Evolutionary conservation across 2,113 vertebrate species (phyloP).

Genomic region (Leptobrachium leishanense): DNA sequence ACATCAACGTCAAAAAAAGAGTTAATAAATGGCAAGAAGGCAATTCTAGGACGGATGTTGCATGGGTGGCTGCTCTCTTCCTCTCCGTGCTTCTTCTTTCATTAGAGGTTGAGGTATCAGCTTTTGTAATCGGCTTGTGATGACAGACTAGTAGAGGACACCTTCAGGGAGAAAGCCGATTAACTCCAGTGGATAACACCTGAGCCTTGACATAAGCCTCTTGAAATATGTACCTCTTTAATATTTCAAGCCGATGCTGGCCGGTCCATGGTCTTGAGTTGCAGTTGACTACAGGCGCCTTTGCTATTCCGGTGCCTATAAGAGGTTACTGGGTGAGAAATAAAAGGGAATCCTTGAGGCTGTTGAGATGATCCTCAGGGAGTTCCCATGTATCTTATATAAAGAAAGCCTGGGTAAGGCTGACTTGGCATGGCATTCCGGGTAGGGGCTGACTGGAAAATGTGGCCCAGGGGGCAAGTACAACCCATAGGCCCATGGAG

Average conservation of each 20-base stretch:
- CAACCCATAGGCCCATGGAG: too few species aligned
- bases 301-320: background rate
- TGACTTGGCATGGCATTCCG: too few species aligned
- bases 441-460: too few species aligned
- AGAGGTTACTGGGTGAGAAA: background rate
- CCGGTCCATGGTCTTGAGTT: constrained; percentile 34
- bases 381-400: background rate
- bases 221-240: constrained; percentile 45
- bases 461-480: too few species aligned
- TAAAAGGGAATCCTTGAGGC: background rate
- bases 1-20: background rate
- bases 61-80: constrained; percentile 29
- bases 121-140: constrained; percentile 46
- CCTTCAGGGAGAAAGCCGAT: constrained; percentile 47
- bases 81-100: constrained; percentile 19
- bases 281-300: constrained; percentile 7
- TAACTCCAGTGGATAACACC: constrained; percentile 45
- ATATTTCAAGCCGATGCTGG: constrained; percentile 37
- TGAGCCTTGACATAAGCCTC: constrained; percentile 47
- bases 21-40: constrained; percentile 23
- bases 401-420: too few species aligned
- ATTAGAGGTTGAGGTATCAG: constrained; percentile 30
- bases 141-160: constrained; percentile 46
- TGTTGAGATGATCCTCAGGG: background rate
- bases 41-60: constrained; percentile 35